Conservation (phyloP, 2,113 vertebrate genomes). For the Stegostoma tigrinum region DNA sequence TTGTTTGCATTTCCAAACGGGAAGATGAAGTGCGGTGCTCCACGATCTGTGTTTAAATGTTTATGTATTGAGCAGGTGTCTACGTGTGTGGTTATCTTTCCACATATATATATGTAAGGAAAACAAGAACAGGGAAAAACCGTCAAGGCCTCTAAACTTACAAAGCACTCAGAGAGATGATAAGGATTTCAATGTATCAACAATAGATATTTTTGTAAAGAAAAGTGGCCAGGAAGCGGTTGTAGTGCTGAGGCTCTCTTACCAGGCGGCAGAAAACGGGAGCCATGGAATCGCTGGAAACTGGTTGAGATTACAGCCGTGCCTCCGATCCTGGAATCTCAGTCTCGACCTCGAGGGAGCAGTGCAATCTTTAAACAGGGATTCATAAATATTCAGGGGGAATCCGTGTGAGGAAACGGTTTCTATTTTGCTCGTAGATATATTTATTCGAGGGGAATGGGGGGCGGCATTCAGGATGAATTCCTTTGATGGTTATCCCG, state of each 20-base stretch:
- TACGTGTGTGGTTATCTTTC: neutral
- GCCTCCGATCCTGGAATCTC: neutral
- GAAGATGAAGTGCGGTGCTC: neutral
- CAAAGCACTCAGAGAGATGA: neutral
- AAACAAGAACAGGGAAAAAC: neutral
- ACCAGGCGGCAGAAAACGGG: neutral
- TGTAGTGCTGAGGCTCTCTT: neutral
- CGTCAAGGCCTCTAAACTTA: neutral
- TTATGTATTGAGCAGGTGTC: neutral
- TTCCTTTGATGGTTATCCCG: neutral
- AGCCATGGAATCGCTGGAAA: neutral
- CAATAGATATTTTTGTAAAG: too few species aligned
- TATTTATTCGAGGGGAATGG: neutral
- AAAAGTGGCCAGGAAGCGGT: neutral
- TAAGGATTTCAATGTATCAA: neutral
- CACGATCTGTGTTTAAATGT: neutral
- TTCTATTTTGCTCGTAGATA: neutral
- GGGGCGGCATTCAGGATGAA: neutral
- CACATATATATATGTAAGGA: neutral
- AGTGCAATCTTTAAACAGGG: neutral
- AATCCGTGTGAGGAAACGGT: neutral
- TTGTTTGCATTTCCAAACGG: neutral
- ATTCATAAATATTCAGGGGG: conserved; percentile 10
- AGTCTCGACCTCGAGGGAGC: neutral
- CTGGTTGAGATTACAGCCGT: neutral